Percentiles rank a stretch among this genome's conserved stretches.
Conservation (phyloP, 2,113 vertebrate genomes). For the Rynchops niger region DNA sequence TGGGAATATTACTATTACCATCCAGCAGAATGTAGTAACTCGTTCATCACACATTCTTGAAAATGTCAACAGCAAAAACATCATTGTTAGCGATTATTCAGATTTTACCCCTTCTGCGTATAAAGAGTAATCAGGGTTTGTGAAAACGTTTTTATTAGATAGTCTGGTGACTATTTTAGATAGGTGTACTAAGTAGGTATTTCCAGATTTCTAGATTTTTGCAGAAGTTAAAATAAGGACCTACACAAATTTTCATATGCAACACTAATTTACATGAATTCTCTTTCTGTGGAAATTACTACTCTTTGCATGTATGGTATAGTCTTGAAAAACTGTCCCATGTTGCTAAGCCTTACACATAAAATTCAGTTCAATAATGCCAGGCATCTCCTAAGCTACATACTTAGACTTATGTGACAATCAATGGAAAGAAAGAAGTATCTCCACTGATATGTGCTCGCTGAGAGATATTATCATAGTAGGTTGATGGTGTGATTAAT, state of each 20-base stretch:
- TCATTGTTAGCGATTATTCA: neutral
- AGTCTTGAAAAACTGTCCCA: neutral
- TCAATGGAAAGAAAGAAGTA: neutral
- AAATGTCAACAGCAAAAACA: neutral
- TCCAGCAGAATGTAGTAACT: neutral
- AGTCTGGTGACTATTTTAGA: neutral
- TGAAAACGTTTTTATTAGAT: neutral
- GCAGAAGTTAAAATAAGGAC: neutral
- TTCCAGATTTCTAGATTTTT: neutral
- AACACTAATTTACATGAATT: neutral
- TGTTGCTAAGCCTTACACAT: neutral
- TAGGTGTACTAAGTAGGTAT: neutral
- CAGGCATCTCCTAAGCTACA: neutral
- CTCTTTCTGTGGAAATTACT: neutral
- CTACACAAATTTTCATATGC: neutral
- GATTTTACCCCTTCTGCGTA: neutral
- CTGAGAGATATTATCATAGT: neutral
- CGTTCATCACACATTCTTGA: neutral
- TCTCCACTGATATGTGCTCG: neutral
- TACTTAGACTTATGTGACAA: neutral
- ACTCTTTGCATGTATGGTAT: neutral
- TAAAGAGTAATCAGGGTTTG: neutral
- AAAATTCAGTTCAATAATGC: neutral
- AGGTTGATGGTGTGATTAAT: neutral
- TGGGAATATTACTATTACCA: neutral